Base-by-base conservation (phyloP, 2,888 invertebrate genomes). In the Agelastica alni region DNA sequence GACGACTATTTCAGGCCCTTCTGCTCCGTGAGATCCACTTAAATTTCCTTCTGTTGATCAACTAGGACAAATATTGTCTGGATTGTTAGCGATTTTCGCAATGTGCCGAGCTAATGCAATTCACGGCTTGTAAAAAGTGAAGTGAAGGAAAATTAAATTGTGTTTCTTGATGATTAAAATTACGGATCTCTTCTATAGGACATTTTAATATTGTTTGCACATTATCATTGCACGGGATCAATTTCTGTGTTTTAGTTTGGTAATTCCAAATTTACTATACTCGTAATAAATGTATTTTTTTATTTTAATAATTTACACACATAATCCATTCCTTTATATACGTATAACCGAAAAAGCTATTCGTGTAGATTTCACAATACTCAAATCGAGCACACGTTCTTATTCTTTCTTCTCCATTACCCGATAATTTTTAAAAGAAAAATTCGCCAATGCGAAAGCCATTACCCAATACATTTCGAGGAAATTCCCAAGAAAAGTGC, bases 31-130 rank as follows among this genome's bases (percentile, higher is more conserved):
- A 55, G 56, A 57, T 59, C 56, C 60, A 62, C 57, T 62, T 60
- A 57, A 52, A 56, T 58, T 48, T 51, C 56, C 49, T 56, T 58
- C 53, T 61, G 58, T 58, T 57, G 51, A 57, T 53, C 60, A 31
- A 53, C 51, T 53, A 57, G 55, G 55, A 52, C 58, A 55, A 62
- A 60, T 60, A 62, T 59, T 56, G 53, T 42, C 37, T 45, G 53
- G 44, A 45, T 49, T 47, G 56, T 54, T 49, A 54, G 43, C 41
- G 37, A 49, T 41, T 49, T 49, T 49, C 46, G 17, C 36, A 36
- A 46, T 46, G 37, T 46, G 36, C 46, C 28, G 12, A 12, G 16
- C 16, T 46, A 46, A 46, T 46, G 37, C 46, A 46, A 46, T 46
- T 17, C 43, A 10, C 16, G n/a, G 31, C 37, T 39, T 12, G 6